Evolutionary conservation across 2,113 vertebrate genomes (phyloP), one percentile per base, ranked within the genome.

Genomic region (Lepisosteus oculatus): DNA sequence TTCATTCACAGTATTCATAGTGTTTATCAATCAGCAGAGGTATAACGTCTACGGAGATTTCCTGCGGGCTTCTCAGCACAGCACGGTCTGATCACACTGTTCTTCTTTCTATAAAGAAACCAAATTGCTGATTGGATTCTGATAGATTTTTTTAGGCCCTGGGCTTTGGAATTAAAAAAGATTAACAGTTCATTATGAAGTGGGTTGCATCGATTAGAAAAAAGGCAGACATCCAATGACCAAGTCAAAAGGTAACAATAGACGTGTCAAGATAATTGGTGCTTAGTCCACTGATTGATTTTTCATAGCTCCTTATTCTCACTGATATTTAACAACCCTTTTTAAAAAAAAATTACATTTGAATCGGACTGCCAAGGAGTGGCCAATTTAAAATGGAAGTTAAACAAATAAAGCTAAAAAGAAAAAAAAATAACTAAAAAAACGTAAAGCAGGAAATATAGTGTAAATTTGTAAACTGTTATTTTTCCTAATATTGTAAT

Each of bases 121-220:
- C 82, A 76, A 82, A 79, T 55, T 82, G 83, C 85, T 89, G 88
- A 90, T 90, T 89, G 82, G 85, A 87, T 90, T 88, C 78, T 89
- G 88, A 91, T 92, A 88, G 89, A 92, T 91, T 90, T 91, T 85
- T 85, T 80, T 47, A 78, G 78, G 87, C 89, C 84, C 82, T 81
- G 79, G 86, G 88, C 88, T 77, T 82, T 81, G 84, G 87, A 90
- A 90, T 90, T 90, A 90, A 90, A 89, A 68, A 89, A 89, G 88
- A 90, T 92, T 89, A 90, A 90, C 89, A 88, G 89, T 91, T 90
- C 87, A 92, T 92, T 90, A 92, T 86, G 84, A 90, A 86, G 86
- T 82, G 82, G 84, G 81, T 71, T 76, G 81, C 85, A 91, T 87
- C 87, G 89, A 91, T 90, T 87, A 84, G 83, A 79, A 78, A 76